Evolutionary conservation across 2,113 vertebrate species (phyloP).

Genomic region (Hypocryptadius cinnamomeus): DNA sequence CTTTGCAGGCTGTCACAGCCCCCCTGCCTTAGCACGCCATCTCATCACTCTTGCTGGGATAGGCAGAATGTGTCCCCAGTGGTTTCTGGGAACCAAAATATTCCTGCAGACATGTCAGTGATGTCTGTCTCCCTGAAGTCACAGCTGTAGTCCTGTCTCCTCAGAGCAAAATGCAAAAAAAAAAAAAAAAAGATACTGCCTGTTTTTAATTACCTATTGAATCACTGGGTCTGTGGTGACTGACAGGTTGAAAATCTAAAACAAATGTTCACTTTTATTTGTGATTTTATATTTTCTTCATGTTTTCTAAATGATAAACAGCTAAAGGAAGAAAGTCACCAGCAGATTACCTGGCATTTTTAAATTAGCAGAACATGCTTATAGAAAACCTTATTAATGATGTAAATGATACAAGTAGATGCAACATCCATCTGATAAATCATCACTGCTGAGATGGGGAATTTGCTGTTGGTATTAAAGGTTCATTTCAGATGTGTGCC

Average conservation of each 20-base stretch:
- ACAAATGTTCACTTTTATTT: not conserved
- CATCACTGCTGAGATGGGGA: conserved; percentile 17
- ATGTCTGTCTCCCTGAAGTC: not conserved
- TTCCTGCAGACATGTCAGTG: not conserved
- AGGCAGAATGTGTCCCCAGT: not conserved
- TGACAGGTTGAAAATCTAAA: not conserved
- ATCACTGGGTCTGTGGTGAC: not conserved
- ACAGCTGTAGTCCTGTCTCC: not conserved
- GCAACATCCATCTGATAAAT: conserved; percentile 23
- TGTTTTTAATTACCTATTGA: not conserved
- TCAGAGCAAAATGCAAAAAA: not conserved
- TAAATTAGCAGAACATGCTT: conserved; percentile 3
- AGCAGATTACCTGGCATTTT: not conserved
- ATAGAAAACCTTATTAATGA: conserved; percentile 53
- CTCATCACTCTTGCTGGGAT: not conserved
- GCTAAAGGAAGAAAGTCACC: not conserved
- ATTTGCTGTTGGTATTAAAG: conserved; percentile 40
- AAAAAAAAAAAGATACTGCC: not conserved
- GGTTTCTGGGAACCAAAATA: not conserved
- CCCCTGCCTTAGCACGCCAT: accelerated
- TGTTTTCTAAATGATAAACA: not conserved
- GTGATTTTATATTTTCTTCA: not conserved
- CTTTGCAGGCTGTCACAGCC: not conserved
- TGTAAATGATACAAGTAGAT: conserved; percentile 25
- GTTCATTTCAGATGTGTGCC: not conserved